Conservation (phyloP, 1,140 invertebrate genomes). For the Drosophila dunni region DNA sequence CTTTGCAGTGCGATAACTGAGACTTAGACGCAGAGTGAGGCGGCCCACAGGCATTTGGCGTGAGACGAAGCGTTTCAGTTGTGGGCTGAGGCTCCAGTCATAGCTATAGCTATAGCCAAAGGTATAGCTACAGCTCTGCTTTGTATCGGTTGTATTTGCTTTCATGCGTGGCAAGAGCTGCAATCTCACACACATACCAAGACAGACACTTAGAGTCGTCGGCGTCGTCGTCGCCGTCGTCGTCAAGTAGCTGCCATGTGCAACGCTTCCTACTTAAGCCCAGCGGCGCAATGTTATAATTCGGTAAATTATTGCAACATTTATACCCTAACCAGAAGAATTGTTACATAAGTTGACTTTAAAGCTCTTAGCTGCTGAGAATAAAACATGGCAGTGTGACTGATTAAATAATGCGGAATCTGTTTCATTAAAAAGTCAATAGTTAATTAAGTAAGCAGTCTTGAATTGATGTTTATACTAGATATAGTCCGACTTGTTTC, state of each 20-base stretch:
- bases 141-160: conserved; percentile 46
- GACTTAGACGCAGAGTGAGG: conserved; percentile 43
- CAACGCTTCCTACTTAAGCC: conserved; percentile 75
- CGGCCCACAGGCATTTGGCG: conserved; percentile 78
- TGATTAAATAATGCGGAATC: not conserved
- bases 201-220: conserved; percentile 17
- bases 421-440: not conserved
- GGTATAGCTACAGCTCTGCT: conserved; percentile 16
- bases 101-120: conserved; percentile 24
- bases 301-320: conserved; percentile 60
- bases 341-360: conserved; percentile 23
- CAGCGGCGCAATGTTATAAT: conserved; percentile 68
- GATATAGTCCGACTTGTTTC: not conserved
- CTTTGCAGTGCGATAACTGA: conserved; percentile 52
- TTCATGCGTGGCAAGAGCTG: conserved; percentile 64
- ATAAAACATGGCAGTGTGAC: not conserved
- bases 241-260: conserved; percentile 77
- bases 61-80: conserved; percentile 58
- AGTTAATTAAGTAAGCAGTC: not conserved
- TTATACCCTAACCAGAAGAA: conserved; percentile 40
- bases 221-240: conserved; percentile 30
- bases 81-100: conserved; percentile 58
- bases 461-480: conserved; percentile 1
- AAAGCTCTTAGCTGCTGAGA: conserved; percentile 1
- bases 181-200: conserved; percentile 35